phyloP scores from a whole-genome alignment of 2,888 invertebrate species.

The Papilio protenor region DNA sequence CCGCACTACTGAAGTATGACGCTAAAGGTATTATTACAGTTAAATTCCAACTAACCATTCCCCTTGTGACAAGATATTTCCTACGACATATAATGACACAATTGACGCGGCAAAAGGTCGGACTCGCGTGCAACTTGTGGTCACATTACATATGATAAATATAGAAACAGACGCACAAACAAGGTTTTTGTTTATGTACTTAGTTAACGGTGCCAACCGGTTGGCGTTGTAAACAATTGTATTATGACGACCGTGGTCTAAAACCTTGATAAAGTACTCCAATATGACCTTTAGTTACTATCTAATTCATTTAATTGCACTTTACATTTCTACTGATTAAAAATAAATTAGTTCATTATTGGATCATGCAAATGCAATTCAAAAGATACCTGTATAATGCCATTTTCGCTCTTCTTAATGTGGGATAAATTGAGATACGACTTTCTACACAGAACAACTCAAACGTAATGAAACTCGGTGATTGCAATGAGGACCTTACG shows the following conservation, averaged over 20 bases:
- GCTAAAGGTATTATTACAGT: constrained; percentile 20
- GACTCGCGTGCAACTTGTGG: constrained; percentile 27
- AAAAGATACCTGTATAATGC: constrained; percentile 73
- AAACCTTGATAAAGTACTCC: constrained; percentile 31
- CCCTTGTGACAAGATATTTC: constrained; percentile 20
- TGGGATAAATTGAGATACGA: constrained; percentile 50
- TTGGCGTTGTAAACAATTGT: constrained; percentile 13
- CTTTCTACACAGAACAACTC: constrained; percentile 46
- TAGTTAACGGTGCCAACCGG: constrained; percentile 10
- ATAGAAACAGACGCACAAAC: constrained; percentile 25
- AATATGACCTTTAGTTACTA: constrained; percentile 4
- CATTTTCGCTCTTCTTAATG: constrained; percentile 65
- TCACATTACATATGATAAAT: constrained; percentile 23
- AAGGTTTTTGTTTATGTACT: constrained; percentile 17
- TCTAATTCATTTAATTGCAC: not conserved
- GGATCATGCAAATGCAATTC: constrained; percentile 43
- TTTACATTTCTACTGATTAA: constrained; percentile 3
- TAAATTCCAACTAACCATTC: constrained; percentile 21
- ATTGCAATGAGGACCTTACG: constrained; percentile 59
- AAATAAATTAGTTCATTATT: not conserved
- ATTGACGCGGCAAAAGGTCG: constrained; percentile 30
- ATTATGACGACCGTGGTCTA: constrained; percentile 30
- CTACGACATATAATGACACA: constrained; percentile 31
- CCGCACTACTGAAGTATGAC: constrained; percentile 22
- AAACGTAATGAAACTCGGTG: constrained; percentile 56